Evolutionary conservation across 2,888 invertebrate species (phyloP).

Genomic region (Epistrophe grossulariae): DNA sequence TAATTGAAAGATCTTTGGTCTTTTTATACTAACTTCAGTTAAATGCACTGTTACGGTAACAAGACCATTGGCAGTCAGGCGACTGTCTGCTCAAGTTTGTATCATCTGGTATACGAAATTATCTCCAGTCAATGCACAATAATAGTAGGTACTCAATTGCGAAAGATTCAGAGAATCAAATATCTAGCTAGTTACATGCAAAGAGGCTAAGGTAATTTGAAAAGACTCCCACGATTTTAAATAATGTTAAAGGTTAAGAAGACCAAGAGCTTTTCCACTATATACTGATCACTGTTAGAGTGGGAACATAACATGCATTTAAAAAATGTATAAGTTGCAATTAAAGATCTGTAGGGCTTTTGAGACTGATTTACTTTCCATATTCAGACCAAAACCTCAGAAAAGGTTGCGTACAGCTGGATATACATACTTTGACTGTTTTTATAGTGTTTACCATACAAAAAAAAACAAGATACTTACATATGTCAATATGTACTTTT

Average conservation of each 20-base stretch:
- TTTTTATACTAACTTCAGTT: conserved; percentile 48
- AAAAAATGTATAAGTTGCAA: background rate
- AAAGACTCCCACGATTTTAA: conserved; percentile 52
- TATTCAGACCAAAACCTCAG: background rate
- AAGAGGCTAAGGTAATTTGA: conserved; percentile 7
- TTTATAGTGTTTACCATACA: background rate
- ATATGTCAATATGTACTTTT: conserved; percentile 3
- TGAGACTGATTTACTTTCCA: background rate
- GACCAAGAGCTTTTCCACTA: background rate
- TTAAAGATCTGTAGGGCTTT: background rate
- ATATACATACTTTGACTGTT: background rate
- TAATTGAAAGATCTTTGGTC: conserved; percentile 43
- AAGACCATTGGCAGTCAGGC: conserved; percentile 17
- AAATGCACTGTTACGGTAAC: conserved; percentile 38
- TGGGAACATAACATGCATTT: background rate
- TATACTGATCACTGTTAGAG: conserved; percentile 2
- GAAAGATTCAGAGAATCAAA: conserved; percentile 15
- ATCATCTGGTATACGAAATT: conserved; percentile 7
- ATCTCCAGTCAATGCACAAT: conserved; percentile 6
- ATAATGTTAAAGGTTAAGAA: conserved; percentile 53
- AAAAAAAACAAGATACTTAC: background rate
- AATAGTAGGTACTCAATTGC: conserved; percentile 30
- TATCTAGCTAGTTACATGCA: background rate
- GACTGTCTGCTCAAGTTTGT: conserved; percentile 6
- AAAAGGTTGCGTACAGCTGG: background rate